Evolutionary conservation across 2,888 invertebrate genomes (phyloP).

Genomic region (Poecilobothrus nobilitatus): DNA sequence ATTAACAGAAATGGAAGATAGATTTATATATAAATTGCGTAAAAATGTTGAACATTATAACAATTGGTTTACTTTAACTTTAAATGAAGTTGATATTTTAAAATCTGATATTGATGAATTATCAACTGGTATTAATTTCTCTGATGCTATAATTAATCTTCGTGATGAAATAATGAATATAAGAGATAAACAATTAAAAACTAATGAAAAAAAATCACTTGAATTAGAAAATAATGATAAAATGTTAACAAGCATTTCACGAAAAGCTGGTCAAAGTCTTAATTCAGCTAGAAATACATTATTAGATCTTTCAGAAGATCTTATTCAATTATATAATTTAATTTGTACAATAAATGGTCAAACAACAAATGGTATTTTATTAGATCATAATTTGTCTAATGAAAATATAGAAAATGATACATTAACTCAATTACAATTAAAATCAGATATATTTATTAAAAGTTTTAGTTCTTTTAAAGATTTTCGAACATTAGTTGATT

Average conservation of each 20-base stretch:
- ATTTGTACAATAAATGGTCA: slow-evolving; percentile 95
- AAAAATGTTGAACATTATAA: slow-evolving; percentile 54
- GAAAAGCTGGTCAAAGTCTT: slow-evolving; percentile 53
- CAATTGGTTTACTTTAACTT: slow-evolving; percentile 66
- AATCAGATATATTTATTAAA: slow-evolving; percentile 41
- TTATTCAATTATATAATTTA: slow-evolving; percentile 93
- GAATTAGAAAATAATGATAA: slow-evolving; percentile 66
- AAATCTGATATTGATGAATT: slow-evolving; percentile 61
- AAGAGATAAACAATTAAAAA: slow-evolving; percentile 56
- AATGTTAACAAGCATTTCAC: slow-evolving; percentile 60
- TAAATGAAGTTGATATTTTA: slow-evolving; percentile 64
- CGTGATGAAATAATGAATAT: slow-evolving; percentile 66
- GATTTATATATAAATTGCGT: slow-evolving; percentile 44
- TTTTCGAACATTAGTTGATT: slow-evolving; percentile 70
- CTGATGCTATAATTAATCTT: slow-evolving; percentile 60
- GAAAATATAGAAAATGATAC: slow-evolving; percentile 44
- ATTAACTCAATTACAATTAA: slow-evolving; percentile 43
- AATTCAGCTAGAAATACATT: slow-evolving; percentile 76
- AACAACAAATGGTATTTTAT: slow-evolving; percentile 74
- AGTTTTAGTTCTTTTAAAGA: slow-evolving; percentile 49
- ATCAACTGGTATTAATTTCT: slow-evolving; percentile 57
- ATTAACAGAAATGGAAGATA: slow-evolving; percentile 30
- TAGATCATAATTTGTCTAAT: slow-evolving; percentile 78
- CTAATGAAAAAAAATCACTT: slow-evolving; percentile 61
- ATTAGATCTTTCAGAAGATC: slow-evolving; percentile 77